Base-by-base conservation (phyloP, 2,113 vertebrate genomes). In the Poicephalus gulielmi region DNA sequence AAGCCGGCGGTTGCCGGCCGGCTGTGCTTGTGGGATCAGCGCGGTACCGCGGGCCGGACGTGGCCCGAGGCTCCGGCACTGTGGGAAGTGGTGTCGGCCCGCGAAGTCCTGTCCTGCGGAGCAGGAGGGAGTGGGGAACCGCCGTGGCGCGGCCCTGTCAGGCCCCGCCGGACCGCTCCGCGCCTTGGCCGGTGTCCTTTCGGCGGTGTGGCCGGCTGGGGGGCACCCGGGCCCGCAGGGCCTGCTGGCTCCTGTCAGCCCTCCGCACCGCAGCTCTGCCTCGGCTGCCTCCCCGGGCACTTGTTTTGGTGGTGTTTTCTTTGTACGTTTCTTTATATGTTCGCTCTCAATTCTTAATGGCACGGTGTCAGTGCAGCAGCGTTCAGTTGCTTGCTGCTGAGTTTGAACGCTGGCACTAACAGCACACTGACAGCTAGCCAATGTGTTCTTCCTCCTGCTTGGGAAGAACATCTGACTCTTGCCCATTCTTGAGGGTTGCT, bases 391-490 rank as follows among this genome's bases (percentile, higher is more conserved):
- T 62, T 66, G n/a, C 50, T 67, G 49, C 55, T 30, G 62, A 50
- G 71, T 53, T 59, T 28, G 43, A 73, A 22, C 1, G 1, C 43
- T 68, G 63, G n/a, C 37, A 52, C 17, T 30, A 49, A 35, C 18
- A 70, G 37, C 1, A 0, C 2, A 1, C 70, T 14, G 17, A 10
- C 78, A 69, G 18, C 39, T 46, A n/a, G 9, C 25, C 17, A 5
- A 2, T 3, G 2, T 41, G 24, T 62, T 24, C 43, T 86, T 57
- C 28, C 28, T 63, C 25, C 49, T 44, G 43, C 46, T 43, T 68
- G 60, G 23, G 33, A 52, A 49, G 12, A 67, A 53, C 17, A 18
- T 28, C 28, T 60, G 70, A 62, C n/a, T 71, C 35, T 24, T 66
- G 41, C 33, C 37, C 43, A 83, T 79, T 43, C 27, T 50, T 69